These are phyloP conservation scores for Neomonachus schauinslandi DNA, from an alignment of 2,113 vertebrate species.

Conservation along the genomic window DNA sequence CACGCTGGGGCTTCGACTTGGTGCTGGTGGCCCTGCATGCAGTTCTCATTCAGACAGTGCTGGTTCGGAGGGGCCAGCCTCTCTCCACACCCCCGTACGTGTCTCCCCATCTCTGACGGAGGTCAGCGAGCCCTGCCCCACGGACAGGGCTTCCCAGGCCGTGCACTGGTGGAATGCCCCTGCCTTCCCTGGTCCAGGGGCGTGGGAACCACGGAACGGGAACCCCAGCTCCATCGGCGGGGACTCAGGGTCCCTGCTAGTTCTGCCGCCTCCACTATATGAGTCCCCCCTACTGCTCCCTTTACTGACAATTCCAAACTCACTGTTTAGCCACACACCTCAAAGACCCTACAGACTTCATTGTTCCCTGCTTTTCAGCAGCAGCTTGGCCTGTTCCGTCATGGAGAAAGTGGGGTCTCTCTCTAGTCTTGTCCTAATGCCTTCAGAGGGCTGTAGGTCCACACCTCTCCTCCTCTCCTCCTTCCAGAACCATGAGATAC, in stretches of 20 bases:
- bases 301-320: too few relatives aligned
- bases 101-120: neutral
- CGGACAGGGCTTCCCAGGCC: neutral
- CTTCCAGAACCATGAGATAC: neutral
- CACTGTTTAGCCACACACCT: neutral
- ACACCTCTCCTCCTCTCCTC: neutral
- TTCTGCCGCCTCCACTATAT: neutral
- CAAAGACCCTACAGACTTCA: neutral
- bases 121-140: neutral
- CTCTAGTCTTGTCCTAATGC: too few relatives aligned
- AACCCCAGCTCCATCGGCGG: rapidly evolving
- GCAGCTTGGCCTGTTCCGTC: neutral
- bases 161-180: neutral
- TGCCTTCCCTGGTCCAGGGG: neutral
- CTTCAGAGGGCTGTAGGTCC: neutral
- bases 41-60: neutral
- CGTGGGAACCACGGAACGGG: neutral
- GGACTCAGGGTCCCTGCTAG: neutral
- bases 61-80: neutral
- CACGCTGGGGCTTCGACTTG: too few relatives aligned
- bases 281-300: neutral
- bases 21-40: too few relatives aligned
- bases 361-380: neutral
- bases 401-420: neutral
- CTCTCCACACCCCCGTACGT: neutral